Percentiles rank a stretch among this genome's conserved stretches.
Evolutionary conservation across 2,113 vertebrate genomes (phyloP).

Genomic region (Oceanodroma tethys): DNA sequence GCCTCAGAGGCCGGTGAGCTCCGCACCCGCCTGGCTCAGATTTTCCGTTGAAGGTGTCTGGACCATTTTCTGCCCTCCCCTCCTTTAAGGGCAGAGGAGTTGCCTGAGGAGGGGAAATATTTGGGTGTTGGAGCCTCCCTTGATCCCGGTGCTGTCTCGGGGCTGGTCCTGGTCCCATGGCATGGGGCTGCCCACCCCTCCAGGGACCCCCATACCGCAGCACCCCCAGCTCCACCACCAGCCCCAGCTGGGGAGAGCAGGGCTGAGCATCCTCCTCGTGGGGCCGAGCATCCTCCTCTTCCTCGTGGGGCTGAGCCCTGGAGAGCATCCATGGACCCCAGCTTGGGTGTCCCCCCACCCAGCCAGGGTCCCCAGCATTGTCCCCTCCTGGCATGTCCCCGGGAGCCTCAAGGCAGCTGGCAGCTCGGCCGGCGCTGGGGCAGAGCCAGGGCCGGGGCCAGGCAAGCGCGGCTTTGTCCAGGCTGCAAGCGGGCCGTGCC

Average conservation of each 20-base stretch:
- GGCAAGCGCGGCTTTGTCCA: not conserved
- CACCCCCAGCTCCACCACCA: not conserved
- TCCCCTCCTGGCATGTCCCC: not conserved
- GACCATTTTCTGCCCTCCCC: not conserved
- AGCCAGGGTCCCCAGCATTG: not conserved
- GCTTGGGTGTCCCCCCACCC: too few species aligned
- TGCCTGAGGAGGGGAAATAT: not conserved
- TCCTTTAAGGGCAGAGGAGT: not conserved
- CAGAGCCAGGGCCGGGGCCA: not conserved
- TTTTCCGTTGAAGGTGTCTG: not conserved
- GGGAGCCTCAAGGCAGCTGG: not conserved
- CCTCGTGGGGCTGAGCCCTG: not conserved
- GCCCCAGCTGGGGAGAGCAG: not conserved
- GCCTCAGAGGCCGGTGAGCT: not conserved
- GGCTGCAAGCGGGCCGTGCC: not conserved
- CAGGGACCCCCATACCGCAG: not conserved
- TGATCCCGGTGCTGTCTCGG: not conserved
- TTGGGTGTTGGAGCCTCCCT: not conserved
- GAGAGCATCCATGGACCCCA: not conserved
- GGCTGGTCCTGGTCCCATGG: not conserved
- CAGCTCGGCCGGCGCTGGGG: not conserved
- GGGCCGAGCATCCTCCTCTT: not conserved
- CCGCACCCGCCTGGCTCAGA: not conserved
- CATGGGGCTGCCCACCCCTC: not conserved
- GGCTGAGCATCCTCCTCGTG: not conserved